Base-by-base conservation (phyloP, 2,797 vertebrate genomes). In the Urosaurus nigricauda region DNA sequence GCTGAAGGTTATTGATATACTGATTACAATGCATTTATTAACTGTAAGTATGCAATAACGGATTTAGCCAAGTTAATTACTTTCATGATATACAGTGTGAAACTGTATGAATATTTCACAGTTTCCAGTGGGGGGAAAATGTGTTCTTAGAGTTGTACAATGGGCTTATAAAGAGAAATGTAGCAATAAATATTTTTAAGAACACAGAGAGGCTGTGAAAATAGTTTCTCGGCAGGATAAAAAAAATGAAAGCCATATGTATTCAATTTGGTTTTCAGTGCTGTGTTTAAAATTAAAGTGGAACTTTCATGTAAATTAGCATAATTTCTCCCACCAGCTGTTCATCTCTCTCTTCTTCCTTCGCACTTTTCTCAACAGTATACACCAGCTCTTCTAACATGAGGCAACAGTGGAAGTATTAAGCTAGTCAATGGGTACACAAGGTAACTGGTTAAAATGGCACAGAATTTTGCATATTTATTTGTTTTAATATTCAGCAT, bases 11-110 rank as follows among this genome's bases (percentile, higher is more conserved):
- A 91, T 89, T 93, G 83, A 87, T 90, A 90, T 88, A 63, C 32
- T 87, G 65, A 92, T 92, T 86, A 86, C 32, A 85, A 78, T 81
- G 90, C 12, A 65, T 85, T 71, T 92, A 88, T 78, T 85, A 88
- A 13, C 6, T 5, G 12, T 83, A 81, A 92, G 0, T 12, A 82
- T 16, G 68, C 13, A 93, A 24, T 5, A 93, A 79, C 0, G 83
- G 3, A 80, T 90, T 91, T 85, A 2, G 37, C 77, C 68, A 65
- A 83, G 3, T 0, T 88, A 0, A 81, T 84, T 92, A 60, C 35
- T 88, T 75, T 84, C 74, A 51, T 81, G 4, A 12, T 83, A 40
- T 71, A 43, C 3, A 19, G 1, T 68, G 53, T 85, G 1, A 78
- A 90, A 86, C 5, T 75, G 3, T 26, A 84, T 89, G 0, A 86